Evolutionary conservation across 2,888 invertebrate species (phyloP), one percentile per base, ranked within the genome.

Genomic region (Tromatobia lineatoria): DNA sequence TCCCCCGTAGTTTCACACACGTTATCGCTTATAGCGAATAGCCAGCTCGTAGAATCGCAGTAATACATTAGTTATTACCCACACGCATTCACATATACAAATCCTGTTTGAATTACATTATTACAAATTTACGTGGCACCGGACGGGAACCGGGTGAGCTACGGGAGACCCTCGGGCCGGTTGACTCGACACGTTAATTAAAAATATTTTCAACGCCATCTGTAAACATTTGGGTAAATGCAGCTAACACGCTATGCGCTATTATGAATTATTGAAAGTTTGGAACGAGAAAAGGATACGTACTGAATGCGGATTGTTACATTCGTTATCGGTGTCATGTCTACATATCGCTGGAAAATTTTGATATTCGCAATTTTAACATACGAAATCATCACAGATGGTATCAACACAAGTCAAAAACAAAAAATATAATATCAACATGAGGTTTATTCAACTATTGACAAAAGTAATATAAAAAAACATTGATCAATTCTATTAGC

Each of bases 1-100:
- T 45, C 59, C 69, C 69, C 54, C 54, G 70, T 70, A 69, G 67
- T 70, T 79, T 74, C 74, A 47, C 45, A 29, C 67, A 13, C 69
- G 50, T 67, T 73, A 59, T 71, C 69, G 59, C 45, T 78, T 34
- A 52, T 57, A 66, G 23, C 45, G 71, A 76, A 76, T 66, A 18
- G 47, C 66, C 20, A 20, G 23, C 76, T 29, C 75, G 47, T 25
- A 18, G 18, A 69, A 81, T 73, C 77, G 13, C 42, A 45, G 50
- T 67, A 18, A 34, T 67, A 25, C 61, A 70, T 82, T 52, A 54
- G 57, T 59, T 45, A 45, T 45, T 45, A 59, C 73, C 2, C 45
- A 18, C 18, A 71, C 61, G 34, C 42, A 61, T 42, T 29, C 42
- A 18, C 54, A 54, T 20, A n/a, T 66, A 34, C 50, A 59, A 82